These are phyloP conservation scores for Bombus terrestris DNA, from an alignment of 1,140 invertebrate genomes.

Conservation along the genomic window DNA sequence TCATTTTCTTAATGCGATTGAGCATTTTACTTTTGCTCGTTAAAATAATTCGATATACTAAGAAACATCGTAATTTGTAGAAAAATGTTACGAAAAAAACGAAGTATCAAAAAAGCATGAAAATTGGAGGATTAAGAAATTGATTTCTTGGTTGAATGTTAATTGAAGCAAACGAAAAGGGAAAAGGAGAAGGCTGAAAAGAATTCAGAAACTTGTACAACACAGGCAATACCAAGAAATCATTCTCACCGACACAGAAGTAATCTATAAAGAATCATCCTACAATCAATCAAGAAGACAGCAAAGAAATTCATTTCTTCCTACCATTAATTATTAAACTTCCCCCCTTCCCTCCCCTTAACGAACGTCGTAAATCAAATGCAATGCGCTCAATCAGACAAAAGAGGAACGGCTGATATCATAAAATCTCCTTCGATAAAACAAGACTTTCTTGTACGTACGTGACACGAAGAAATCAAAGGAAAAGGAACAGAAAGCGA, in stretches of 20 bases:
- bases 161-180: no score
- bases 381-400: not conserved
- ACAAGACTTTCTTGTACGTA: not conserved
- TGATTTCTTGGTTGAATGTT: no score
- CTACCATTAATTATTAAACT: slow-evolving; percentile 12
- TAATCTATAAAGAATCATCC: slow-evolving; percentile 24
- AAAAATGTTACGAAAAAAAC: no score
- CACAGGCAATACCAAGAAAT: not conserved
- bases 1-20: no score
- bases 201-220: not conserved
- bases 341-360: no score
- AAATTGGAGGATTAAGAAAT: not conserved
- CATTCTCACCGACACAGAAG: not conserved
- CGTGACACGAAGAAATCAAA: not conserved
- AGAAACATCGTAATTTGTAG: no score
- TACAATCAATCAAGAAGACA: not conserved
- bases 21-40: not conserved
- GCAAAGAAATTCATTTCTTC: slow-evolving; percentile 19
- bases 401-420: not conserved
- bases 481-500: not conserved
- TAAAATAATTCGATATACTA: not conserved
- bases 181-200: not conserved
- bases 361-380: slow-evolving; percentile 23
- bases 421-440: not conserved
- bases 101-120: no score